Conservation (phyloP, 2,888 invertebrate genomes). For the Gibbula magus region DNA sequence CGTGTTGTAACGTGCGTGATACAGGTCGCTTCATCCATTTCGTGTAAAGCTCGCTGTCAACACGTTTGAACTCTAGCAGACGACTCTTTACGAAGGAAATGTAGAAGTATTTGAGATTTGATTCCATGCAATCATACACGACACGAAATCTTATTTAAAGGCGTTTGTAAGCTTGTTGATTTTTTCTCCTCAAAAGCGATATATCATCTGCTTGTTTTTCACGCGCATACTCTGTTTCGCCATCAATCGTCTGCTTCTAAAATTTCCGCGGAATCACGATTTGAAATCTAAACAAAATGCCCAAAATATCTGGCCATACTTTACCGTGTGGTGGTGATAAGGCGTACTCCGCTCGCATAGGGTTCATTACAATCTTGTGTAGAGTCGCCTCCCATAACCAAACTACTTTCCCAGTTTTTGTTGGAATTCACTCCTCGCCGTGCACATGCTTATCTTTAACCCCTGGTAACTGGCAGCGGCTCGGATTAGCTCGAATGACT, state of each 20-base stretch:
- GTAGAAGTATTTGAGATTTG: no score
- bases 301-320: neutral
- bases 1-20: neutral
- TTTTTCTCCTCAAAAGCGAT: neutral
- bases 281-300: constrained; percentile 12
- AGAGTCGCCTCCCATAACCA: neutral
- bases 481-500: neutral
- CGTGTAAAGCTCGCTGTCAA: neutral
- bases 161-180: neutral
- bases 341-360: neutral
- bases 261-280: constrained; percentile 11
- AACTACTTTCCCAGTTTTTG: neutral
- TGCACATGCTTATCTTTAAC: neutral
- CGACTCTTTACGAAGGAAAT: no score
- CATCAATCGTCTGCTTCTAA: constrained; percentile 11
- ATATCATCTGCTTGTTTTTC: neutral
- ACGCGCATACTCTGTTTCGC: neutral
- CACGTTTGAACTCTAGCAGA: no score
- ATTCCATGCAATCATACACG: no score
- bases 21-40: neutral
- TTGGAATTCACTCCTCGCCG: neutral
- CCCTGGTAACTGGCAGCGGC: neutral
- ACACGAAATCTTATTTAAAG: no score
- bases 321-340: neutral
- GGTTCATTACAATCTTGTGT: neutral